Evolutionary conservation across 2,113 vertebrate genomes (phyloP).

Genomic region (Boleophthalmus pectinirostris): DNA sequence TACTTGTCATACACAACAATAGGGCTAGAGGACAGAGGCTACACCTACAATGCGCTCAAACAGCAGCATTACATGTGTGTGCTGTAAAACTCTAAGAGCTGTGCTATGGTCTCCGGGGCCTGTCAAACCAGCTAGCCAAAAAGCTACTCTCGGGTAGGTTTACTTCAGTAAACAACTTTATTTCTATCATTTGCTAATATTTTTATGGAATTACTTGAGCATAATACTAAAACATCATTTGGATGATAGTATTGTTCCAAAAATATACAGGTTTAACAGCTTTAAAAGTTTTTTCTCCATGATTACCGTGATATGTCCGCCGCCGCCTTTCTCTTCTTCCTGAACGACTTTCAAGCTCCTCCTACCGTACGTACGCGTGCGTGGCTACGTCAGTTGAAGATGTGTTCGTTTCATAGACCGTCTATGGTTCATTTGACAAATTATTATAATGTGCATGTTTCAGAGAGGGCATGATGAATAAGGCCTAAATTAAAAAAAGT

Average conservation of each 20-base stretch:
- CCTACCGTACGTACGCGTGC: constrained; percentile 47
- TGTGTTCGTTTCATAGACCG: no score
- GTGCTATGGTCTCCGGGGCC: constrained; percentile 43
- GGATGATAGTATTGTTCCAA: not conserved
- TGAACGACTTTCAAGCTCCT: constrained; percentile 65
- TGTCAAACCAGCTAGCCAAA: constrained; percentile 63
- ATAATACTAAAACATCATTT: not conserved
- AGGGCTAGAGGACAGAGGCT: not conserved
- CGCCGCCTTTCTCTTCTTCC: constrained; percentile 75
- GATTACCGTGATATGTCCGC: constrained; percentile 67
- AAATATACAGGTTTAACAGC: not conserved
- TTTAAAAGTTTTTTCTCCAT: constrained; percentile 15
- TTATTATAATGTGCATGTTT: no score
- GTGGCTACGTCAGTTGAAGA: constrained; percentile 10
- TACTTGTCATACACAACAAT: not conserved
- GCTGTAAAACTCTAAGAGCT: constrained; percentile 27
- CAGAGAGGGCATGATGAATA: no score
- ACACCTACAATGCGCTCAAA: not conserved
- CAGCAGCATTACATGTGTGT: constrained; percentile 25
- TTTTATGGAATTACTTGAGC: not conserved
- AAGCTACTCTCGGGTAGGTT: constrained; percentile 42
- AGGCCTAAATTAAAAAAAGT: no score
- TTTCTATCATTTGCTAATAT: constrained; percentile 9
- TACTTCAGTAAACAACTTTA: constrained; percentile 9
- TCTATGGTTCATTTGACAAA: no score